Evolutionary conservation across 2,113 vertebrate genomes (phyloP).

Genomic region (Rallus limicola): DNA sequence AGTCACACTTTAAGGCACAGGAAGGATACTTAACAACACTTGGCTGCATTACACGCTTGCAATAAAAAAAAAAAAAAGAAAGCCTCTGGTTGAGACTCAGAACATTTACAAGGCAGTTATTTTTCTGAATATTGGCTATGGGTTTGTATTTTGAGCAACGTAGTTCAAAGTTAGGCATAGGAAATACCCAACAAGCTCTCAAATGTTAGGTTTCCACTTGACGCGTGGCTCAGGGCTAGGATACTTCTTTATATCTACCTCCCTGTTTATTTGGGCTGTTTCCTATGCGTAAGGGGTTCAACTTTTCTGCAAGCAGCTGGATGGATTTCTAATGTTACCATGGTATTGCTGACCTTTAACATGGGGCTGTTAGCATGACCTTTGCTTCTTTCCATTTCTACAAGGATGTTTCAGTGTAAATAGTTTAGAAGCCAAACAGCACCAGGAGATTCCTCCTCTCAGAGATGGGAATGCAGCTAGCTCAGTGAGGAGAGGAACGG

Average conservation of each 20-base stretch:
- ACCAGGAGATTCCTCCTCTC: constrained; percentile 15
- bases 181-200: background rate
- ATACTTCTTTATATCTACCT: background rate
- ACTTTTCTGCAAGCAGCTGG: constrained; percentile 17
- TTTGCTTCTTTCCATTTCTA: constrained; percentile 62
- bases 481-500: background rate
- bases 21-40: constrained; percentile 63
- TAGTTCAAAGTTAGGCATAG: background rate
- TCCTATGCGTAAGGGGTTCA: background rate
- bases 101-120: background rate
- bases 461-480: background rate
- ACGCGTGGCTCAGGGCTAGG: background rate
- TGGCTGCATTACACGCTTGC: background rate
- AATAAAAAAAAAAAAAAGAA: background rate
- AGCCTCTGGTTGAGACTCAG: background rate
- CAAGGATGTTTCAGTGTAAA: constrained; percentile 49
- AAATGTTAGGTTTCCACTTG: background rate
- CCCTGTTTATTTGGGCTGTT: constrained; percentile 41
- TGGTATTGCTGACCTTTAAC: constrained; percentile 52
- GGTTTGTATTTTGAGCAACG: background rate
- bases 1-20: constrained; percentile 69
- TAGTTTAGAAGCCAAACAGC: constrained; percentile 37
- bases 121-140: background rate
- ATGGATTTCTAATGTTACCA: constrained; percentile 43
- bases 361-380: constrained; percentile 26